Conservation (phyloP, 2,888 invertebrate genomes). For the Anaspis maculata region DNA sequence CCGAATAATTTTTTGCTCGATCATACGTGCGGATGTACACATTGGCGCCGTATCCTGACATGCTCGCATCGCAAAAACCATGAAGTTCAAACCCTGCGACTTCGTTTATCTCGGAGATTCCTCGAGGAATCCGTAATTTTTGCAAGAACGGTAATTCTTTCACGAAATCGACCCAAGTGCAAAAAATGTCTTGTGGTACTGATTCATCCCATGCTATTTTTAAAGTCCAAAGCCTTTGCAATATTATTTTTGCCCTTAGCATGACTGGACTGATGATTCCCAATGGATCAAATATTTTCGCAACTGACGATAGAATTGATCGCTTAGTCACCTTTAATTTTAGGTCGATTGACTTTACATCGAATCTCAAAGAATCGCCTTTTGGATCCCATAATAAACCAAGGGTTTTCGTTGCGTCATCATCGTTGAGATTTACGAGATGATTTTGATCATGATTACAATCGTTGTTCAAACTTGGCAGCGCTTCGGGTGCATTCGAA, state of each 20-base stretch:
- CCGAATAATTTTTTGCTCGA: too few species aligned
- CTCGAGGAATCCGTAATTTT: conserved; percentile 2
- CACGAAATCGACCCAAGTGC: too few species aligned
- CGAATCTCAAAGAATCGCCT: conserved; percentile 7
- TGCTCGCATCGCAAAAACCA: too few species aligned
- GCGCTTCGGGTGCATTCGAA: conserved; percentile 6
- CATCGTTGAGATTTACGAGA: conserved; percentile 6
- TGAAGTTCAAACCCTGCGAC: too few species aligned
- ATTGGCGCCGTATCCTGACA: too few species aligned
- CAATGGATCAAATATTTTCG: conserved; percentile 18
- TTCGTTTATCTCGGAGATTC: background rate
- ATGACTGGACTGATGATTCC: conserved; percentile 16
- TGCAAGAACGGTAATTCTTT: conserved; percentile 8
- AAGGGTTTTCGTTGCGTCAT: conserved; percentile 5
- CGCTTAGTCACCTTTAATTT: conserved; percentile 12
- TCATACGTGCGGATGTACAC: too few species aligned
- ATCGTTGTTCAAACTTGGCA: too few species aligned
- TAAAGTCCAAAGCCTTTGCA: conserved; percentile 17
- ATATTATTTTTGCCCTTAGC: conserved; percentile 18
- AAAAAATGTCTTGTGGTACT: conserved; percentile 3
- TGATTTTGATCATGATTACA: too few species aligned
- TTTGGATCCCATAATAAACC: too few species aligned
- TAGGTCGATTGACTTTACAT: background rate
- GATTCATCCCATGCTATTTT: conserved; percentile 5
- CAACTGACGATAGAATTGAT: conserved; percentile 16